Percentiles rank a stretch among this genome's conserved stretches.
These are phyloP conservation scores for Calycopis cecrops DNA, from an alignment of 1,140 invertebrate genomes.

Conservation along the genomic window DNA sequence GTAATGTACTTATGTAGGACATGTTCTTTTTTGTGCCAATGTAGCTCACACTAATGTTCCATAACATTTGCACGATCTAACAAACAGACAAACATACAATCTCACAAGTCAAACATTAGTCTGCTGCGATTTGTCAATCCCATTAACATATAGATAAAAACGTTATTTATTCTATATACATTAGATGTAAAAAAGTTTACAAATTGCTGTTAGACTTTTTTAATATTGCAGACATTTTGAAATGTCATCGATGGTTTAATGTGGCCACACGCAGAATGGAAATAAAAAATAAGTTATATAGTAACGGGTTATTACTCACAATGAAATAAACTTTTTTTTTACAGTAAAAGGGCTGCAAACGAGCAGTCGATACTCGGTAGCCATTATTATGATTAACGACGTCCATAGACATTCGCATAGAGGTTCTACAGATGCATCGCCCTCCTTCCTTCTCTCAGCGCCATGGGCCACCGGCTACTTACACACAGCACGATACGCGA, in stretches of 20 bases:
- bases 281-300: background rate
- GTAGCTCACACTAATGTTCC: background rate
- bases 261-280: background rate
- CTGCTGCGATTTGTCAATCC: conserved; percentile 1
- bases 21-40: background rate
- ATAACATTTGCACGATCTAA: background rate
- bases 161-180: background rate
- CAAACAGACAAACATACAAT: background rate
- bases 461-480: no score
- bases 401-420: no score
- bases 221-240: background rate
- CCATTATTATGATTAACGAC: no score
- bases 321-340: no score
- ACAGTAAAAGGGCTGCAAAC: no score
- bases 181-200: background rate
- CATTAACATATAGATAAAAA: conserved; percentile 6
- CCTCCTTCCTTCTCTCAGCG: no score
- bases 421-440: no score
- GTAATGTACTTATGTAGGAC: background rate
- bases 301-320: background rate
- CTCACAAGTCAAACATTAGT: background rate
- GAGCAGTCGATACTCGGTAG: no score
- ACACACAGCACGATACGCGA: no score
- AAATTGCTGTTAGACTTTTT: background rate
- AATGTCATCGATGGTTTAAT: background rate